phyloP scores from a whole-genome alignment of 2,797 vertebrate species.

The Helostoma temminkii region DNA sequence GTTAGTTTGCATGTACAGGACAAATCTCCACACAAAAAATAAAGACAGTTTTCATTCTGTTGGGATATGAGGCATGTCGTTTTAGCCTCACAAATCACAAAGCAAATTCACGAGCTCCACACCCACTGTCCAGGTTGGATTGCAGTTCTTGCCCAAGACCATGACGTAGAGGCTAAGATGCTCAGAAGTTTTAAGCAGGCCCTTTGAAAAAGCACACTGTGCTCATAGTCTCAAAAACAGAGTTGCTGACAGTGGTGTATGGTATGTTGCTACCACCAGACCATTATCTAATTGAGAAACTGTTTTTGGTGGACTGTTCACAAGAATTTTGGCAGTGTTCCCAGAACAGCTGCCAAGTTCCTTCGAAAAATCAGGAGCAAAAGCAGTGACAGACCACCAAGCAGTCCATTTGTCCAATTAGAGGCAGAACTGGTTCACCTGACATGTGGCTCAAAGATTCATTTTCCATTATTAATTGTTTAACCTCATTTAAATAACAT shows the following conservation, averaged over 20 bases:
- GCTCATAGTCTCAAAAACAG: neutral
- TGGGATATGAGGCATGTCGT: neutral
- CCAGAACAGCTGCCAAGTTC: slow-evolving; percentile 37
- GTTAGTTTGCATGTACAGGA: neutral
- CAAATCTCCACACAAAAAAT: slow-evolving; percentile 3
- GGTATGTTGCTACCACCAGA: no score
- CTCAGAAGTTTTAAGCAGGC: neutral
- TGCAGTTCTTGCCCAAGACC: neutral
- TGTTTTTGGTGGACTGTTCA: slow-evolving; percentile 6
- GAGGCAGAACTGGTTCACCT: neutral
- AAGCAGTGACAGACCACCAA: slow-evolving; percentile 25
- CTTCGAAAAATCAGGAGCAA: slow-evolving; percentile 37
- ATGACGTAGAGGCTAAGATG: no score
- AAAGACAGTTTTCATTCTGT: neutral
- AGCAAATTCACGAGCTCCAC: neutral
- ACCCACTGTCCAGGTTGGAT: neutral
- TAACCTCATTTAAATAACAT: neutral
- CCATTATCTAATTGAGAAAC: neutral
- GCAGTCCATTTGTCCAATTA: slow-evolving; percentile 39
- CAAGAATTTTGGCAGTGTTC: slow-evolving; percentile 29
- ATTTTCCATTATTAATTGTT: slow-evolving; percentile 10
- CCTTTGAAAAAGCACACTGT: neutral
- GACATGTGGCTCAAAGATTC: neutral
- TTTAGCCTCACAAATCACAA: neutral
- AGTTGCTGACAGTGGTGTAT: neutral